Evolutionary conservation across 2,888 invertebrate genomes (phyloP), one percentile per base, ranked within the genome.

Genomic region (Phasia obesa): DNA sequence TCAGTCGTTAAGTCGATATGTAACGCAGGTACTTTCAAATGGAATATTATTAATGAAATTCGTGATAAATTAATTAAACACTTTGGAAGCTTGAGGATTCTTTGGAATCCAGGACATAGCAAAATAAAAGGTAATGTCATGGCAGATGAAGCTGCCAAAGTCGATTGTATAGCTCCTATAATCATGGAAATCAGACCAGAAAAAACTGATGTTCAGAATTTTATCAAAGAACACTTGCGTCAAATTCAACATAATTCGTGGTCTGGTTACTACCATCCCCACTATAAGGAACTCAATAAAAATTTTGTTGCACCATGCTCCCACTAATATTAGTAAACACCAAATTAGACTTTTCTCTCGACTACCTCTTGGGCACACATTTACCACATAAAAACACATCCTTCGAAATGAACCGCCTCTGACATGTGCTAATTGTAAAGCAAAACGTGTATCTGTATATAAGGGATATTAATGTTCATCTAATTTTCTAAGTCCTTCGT

Each of bases 11-110:
- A 70, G 17, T 27, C 57, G 2, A 59, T 70, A 7, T n/a, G 9
- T 13, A 55, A 70, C 9, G 27, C 27, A 4, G 3, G 4, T 3
- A 57, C 57, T 6, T 3, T 7, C 0, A 49, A 23, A 27, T 70
- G 70, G 70, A 47, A 31, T 3, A 59, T 13, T 15, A 21, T 47
- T 21, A 70, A 70, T 21, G 19, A 21, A 1, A 59, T 70, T 17
- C 47, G 59, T 1, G 59, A 59, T 31, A n/a, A 35, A 4, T 47
- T 70, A 23, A 49, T 59, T 31, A 31, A 31, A 4, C 31, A 31
- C 31, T 31, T 31, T 31, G 31, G 31, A 31, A 31, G 31, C 31
- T 31, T 31, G 5, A 31, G 31, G 31, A 31, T 31, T 38, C 38
- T 38, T 15, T 38, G 38, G 38, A 11, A 13, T 38, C 38, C 38